Evolutionary conservation across 2,888 invertebrate genomes (phyloP), one percentile per base, ranked within the genome.

Genomic region (Drosophila mayaguana): DNA sequence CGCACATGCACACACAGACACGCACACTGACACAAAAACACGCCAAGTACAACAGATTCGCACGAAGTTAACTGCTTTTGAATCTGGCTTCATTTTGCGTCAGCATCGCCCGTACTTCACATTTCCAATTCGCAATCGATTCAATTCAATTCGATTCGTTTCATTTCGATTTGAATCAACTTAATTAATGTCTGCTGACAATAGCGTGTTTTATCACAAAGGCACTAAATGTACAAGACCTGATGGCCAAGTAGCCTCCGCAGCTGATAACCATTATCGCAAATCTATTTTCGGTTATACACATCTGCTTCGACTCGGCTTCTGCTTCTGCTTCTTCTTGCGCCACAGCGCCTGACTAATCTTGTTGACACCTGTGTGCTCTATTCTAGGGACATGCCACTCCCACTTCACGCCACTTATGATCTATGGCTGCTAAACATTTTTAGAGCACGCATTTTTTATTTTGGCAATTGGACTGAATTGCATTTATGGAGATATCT

Each of bases 91-190:
- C 53, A 20, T 72, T 76, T 79, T 78, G 72, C 78, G 78, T 78
- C 78, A 78, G 76, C 68, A 75, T 72, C 79, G 75, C 20, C 51
- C 38, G 46, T 51, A 79, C 66, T 75, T 57, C 64, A 71, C 20
- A 22, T 45, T 60, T 25, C 45, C 46, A 28, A 40, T 57, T 69
- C 36, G n/a, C 48, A 48, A 48, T 48, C 48, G 48, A 28, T 28
- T 48, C 48, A n/a, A n/a, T 50, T 28, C 48, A n/a, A n/a, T 50
- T 28, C 48, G 25, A 46, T 46, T 32, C 48, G 28, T 12, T 28
- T 32, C 28, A 11, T 6, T 28, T 28, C 45, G 48, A 48, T 48
- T 48, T 50, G 32, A 50, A 34, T 50, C 18, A 28, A 50, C 50
- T 50, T 34, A 32, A 48, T 61, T 62, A 20, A 40, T 46, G 25